phyloP scores from a whole-genome alignment of 2,888 invertebrate species.

The Lypha dubia region DNA sequence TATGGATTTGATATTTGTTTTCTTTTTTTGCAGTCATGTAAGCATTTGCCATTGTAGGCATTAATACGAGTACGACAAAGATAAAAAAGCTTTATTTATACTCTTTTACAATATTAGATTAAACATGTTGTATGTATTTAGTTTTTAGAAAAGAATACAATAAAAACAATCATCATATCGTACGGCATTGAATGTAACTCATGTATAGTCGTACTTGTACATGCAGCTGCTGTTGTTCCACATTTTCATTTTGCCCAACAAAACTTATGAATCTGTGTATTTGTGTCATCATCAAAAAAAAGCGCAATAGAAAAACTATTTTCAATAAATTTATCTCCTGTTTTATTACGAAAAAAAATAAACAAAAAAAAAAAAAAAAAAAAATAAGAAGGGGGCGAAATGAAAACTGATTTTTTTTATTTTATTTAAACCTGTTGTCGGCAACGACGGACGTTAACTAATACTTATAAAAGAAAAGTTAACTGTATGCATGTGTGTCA shows the following conservation, averaged over 20 bases:
- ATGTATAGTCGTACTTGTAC: no score
- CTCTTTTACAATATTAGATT: slow-evolving; percentile 36
- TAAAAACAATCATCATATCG: slow-evolving; percentile 13
- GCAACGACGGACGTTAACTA: background rate
- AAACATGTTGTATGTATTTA: slow-evolving; percentile 45
- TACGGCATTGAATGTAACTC: slow-evolving; percentile 12
- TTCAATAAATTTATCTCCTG: slow-evolving; percentile 44
- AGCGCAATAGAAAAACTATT: slow-evolving; percentile 36
- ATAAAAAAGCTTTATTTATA: slow-evolving; percentile 4
- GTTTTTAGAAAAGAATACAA: background rate
- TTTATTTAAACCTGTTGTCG: slow-evolving; percentile 31
- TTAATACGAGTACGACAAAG: slow-evolving; percentile 3
- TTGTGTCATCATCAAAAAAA: slow-evolving; percentile 28
- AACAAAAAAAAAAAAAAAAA: no score
- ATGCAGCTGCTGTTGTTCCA: slow-evolving; percentile 33
- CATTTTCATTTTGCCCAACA: slow-evolving; percentile 22
- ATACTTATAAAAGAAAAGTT: background rate
- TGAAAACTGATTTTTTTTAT: slow-evolving; percentile 8
- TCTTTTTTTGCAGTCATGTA: background rate
- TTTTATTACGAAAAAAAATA: slow-evolving; percentile 2
- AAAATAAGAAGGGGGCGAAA: background rate
- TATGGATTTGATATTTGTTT: no score
- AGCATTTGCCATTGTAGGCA: slow-evolving; percentile 23
- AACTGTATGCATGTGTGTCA: background rate
- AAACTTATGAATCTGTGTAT: slow-evolving; percentile 33